A percentile compares a stretch with the other conserved stretches of the same genome.
Conservation (phyloP, 2,797 vertebrate species). For the Molossus alvarezi region DNA sequence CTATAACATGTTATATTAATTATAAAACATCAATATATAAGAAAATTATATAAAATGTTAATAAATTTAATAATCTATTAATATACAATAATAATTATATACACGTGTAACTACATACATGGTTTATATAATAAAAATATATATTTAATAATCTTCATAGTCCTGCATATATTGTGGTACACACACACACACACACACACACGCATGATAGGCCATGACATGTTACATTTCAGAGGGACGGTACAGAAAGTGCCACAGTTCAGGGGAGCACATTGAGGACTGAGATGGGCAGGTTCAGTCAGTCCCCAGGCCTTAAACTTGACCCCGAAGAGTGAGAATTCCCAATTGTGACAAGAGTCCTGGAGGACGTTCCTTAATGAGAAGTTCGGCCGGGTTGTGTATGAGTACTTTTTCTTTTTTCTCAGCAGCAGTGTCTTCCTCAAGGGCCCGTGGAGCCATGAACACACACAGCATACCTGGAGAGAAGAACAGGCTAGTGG, state of each 20-base stretch:
- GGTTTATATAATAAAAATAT: background rate
- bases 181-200: background rate
- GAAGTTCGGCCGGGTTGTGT: background rate
- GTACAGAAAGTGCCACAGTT: background rate
- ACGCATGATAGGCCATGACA: background rate
- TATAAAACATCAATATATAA: background rate
- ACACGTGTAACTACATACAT: background rate
- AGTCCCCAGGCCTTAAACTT: background rate
- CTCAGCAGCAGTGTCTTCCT: background rate
- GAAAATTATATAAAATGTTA: background rate
- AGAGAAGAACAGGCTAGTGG: constrained; percentile 3
- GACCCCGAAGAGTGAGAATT: background rate
- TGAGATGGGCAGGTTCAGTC: background rate
- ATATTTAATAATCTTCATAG: background rate
- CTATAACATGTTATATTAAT: background rate
- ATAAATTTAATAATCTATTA: background rate
- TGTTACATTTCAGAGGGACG: background rate
- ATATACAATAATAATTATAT: background rate
- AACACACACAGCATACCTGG: background rate
- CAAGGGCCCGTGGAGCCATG: background rate
- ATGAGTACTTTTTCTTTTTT: background rate
- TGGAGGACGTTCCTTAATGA: background rate
- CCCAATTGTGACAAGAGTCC: background rate
- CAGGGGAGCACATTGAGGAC: background rate
- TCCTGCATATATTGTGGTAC: background rate